Evolutionary conservation across 2,113 vertebrate species (phyloP).

Genomic region (Collichthys lucidus): DNA sequence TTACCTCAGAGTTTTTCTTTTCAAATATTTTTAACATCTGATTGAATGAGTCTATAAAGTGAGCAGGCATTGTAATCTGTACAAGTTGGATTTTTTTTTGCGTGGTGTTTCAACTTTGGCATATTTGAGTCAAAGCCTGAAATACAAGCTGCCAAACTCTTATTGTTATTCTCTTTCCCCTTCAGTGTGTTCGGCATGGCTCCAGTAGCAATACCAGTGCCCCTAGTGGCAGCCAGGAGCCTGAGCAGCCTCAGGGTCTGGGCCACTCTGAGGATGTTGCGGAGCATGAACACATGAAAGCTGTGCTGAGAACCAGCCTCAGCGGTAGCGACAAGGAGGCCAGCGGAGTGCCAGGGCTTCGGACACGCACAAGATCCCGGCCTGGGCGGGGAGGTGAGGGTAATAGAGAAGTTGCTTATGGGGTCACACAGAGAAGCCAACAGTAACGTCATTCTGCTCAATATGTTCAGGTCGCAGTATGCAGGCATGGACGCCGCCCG

Average conservation of each 20-base stretch:
- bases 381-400: conserved; percentile 86
- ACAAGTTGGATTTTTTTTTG: conserved; percentile 13
- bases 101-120: conserved; percentile 6
- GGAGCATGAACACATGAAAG: conserved; percentile 96
- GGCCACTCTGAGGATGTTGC: conserved; percentile 88
- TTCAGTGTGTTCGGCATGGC: conserved; percentile 49
- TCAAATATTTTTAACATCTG: conserved; percentile 22
- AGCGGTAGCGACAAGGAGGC: conserved; percentile 78
- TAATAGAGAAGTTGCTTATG: neutral
- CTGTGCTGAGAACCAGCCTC: conserved; percentile 88
- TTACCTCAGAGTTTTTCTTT: conserved; percentile 6
- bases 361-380: conserved; percentile 87
- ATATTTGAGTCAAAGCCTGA: conserved; percentile 9
- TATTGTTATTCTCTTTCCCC: neutral
- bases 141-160: neutral
- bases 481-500: conserved; percentile 80
- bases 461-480: conserved; percentile 81
- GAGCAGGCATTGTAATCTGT: neutral
- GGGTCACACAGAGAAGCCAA: neutral
- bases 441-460: neutral
- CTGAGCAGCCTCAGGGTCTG: conserved; percentile 87
- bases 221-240: conserved; percentile 77
- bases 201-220: conserved; percentile 68
- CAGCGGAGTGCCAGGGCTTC: conserved; percentile 79
- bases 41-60: neutral